These are phyloP conservation scores for Rotaria magnacalcarata DNA, from an alignment of 2,888 invertebrate genomes.

Conservation along the genomic window DNA sequence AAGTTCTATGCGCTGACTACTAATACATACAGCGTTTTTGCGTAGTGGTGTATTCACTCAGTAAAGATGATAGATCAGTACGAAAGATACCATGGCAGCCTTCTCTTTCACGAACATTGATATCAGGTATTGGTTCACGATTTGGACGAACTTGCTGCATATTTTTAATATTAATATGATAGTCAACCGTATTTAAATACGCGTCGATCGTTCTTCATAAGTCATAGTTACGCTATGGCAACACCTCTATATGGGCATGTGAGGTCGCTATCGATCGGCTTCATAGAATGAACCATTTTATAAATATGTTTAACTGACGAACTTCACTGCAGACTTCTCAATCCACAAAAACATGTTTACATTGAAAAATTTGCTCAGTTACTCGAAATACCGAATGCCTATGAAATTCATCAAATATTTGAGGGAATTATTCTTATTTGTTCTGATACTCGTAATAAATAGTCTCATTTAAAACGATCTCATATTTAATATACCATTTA, in stretches of 20 bases:
- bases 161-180: not conserved
- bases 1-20: not conserved
- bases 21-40: constrained; percentile 5
- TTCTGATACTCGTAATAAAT: too few relatives aligned
- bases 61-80: constrained; percentile 4
- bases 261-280: not conserved
- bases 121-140: not conserved
- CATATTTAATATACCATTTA: too few relatives aligned
- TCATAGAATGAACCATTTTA: too few relatives aligned
- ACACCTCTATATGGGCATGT: not conserved
- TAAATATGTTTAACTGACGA: too few relatives aligned
- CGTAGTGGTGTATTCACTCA: not conserved
- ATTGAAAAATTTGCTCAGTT: too few relatives aligned
- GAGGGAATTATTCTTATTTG: too few relatives aligned
- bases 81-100: not conserved
- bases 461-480: too few relatives aligned
- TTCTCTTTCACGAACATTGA: not conserved
- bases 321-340: too few relatives aligned
- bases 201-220: not conserved
- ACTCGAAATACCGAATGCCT: too few relatives aligned
- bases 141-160: not conserved
- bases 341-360: too few relatives aligned
- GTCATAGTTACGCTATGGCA: not conserved
- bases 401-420: too few relatives aligned
- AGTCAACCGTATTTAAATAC: not conserved